Evolutionary conservation across 64 coral and sea anemone species (phyloP).

Genomic region (Actinia tenebrosa): DNA sequence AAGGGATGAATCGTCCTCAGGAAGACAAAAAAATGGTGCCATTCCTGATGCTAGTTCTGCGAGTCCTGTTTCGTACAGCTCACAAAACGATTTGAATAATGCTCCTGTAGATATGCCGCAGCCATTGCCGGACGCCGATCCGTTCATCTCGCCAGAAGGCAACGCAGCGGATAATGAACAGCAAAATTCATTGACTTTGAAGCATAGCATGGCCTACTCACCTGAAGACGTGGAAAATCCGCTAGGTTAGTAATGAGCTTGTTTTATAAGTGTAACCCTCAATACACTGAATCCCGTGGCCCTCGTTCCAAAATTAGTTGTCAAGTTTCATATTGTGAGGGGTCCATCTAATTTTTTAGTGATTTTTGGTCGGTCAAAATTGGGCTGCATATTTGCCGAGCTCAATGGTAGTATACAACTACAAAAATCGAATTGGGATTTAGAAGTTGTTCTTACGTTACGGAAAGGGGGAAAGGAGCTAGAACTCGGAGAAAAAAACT

Average conservation of each 20-base stretch:
- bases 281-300: too few species aligned
- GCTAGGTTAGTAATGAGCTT: neutral
- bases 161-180: neutral
- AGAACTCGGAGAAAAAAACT: too few species aligned
- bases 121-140: neutral
- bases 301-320: too few species aligned
- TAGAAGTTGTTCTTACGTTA: too few species aligned
- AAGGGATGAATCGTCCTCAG: neutral
- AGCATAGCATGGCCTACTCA: neutral
- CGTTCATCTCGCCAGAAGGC: neutral
- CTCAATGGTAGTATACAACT: too few species aligned
- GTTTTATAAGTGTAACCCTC: neutral
- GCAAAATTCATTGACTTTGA: neutral
- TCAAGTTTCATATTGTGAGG: too few species aligned
- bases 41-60: neutral
- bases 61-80: neutral
- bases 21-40: too few species aligned
- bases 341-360: too few species aligned
- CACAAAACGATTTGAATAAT: neutral
- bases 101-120: neutral
- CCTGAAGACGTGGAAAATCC: neutral
- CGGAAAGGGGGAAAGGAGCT: too few species aligned
- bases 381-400: too few species aligned
- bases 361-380: too few species aligned
- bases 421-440: too few species aligned